Base-by-base conservation (phyloP, 2,797 vertebrate genomes). In the Rousettus madagascariensis region DNA sequence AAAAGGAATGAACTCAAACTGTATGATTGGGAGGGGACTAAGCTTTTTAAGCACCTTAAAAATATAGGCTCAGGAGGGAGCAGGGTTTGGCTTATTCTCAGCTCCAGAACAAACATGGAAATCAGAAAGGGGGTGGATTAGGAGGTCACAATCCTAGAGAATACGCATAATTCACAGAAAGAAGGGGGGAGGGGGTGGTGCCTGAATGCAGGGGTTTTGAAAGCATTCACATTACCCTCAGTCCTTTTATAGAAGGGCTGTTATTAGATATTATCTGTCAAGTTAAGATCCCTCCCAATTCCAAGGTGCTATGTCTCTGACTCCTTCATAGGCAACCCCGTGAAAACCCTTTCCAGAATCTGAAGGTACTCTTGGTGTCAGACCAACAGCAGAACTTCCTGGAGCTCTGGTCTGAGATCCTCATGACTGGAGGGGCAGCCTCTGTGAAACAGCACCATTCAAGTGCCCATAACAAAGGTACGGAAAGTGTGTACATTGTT, bases 341-440 rank as follows among this genome's bases (percentile, higher is more conserved):
- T 95, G 98, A 98, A 97, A 99, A 98, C 72, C 99, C 99, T 0
- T 99, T 99, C 96, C 98, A 99, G 96, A 98, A 98, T n/a, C 97
- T 99, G 97, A 99, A 99, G 95, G 98, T 99, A 84, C 99, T 99
- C 41, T 97, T 99, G 96, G 98, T 99, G 80, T 99, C 99, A 13
- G 98, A 99, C 92, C 98, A 99, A 95, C 98, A 98, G 87, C 98
- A 98, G 94, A 98, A 97, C 92, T 99, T 99, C 46, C 97, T 98
- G 95, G 99, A 99, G 96, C 98, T 99, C 38, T 99, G 99, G 99
- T 98, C 98, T 1, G 99, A 99, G 98, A 98, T 99, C 57, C 98
- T 99, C 41, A 99, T 98, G 95, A 98, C 98, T 36, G 99, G 99
- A 1, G 99, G 99, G 85, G 99, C 99, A 15, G 98, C 98, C 30